Evolutionary conservation across 2,113 vertebrate genomes (phyloP).

Genomic region (Pseudorhombus dupliciocellatus): DNA sequence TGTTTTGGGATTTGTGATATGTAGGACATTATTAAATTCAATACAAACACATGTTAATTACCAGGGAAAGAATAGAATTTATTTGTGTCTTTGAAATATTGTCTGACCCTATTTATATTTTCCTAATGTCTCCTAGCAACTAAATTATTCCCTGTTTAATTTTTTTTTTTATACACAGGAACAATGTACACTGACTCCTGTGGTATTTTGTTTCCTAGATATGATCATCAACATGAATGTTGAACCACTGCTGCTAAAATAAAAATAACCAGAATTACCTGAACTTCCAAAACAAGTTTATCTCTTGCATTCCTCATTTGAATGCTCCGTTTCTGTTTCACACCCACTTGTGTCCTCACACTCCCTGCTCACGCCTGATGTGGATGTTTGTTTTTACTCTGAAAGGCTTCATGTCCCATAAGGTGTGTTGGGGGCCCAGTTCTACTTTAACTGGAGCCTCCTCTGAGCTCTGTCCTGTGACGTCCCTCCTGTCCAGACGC

Average conservation of each 20-base stretch:
- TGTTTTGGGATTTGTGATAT: slow-evolving; percentile 14
- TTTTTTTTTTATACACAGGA: too few species aligned
- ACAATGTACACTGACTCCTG: not conserved
- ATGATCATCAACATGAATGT: not conserved
- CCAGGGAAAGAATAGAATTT: too few species aligned
- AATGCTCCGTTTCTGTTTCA: not conserved
- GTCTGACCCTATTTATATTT: slow-evolving; percentile 14
- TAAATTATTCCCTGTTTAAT: slow-evolving; percentile 14
- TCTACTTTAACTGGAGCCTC: slow-evolving; percentile 35
- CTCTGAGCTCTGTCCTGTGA: slow-evolving; percentile 48
- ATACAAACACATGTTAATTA: too few species aligned
- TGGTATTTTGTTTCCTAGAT: slow-evolving; percentile 19
- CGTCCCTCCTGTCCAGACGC: slow-evolving; percentile 55
- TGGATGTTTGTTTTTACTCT: slow-evolving; percentile 19
- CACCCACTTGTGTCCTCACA: not conserved
- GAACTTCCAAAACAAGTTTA: not conserved
- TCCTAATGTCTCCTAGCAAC: not conserved
- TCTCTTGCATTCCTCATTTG: not conserved
- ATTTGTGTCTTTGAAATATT: not conserved
- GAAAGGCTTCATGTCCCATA: slow-evolving; percentile 17
- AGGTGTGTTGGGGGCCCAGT: slow-evolving; percentile 31
- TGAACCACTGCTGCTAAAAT: slow-evolving; percentile 24
- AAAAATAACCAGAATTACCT: slow-evolving; percentile 11
- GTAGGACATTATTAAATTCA: slow-evolving; percentile 20
- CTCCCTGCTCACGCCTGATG: not conserved